Conservation (phyloP, 2,797 vertebrate species). For the Balearica regulorum region DNA sequence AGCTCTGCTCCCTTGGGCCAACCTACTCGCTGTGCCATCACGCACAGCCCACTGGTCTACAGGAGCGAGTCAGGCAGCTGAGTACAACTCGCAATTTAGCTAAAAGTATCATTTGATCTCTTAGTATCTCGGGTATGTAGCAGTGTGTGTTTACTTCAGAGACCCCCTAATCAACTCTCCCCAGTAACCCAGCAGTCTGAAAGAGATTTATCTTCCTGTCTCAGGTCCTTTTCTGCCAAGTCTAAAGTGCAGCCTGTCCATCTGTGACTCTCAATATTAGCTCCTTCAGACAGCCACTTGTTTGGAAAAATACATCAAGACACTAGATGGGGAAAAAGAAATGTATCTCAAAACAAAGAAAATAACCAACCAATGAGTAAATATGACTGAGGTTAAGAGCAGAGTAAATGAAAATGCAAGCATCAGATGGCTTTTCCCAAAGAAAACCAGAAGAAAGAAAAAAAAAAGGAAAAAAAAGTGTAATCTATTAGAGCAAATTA, state of each 20-base stretch:
- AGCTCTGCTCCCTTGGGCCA: background rate
- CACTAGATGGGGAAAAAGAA: background rate
- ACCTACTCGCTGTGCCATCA: background rate
- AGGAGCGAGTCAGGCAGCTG: background rate
- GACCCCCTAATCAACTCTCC: background rate
- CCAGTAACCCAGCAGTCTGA: background rate
- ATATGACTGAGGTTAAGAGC: background rate
- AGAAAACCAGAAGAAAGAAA: background rate
- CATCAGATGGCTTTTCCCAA: background rate
- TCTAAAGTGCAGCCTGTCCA: background rate
- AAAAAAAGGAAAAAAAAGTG: background rate
- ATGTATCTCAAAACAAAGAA: background rate
- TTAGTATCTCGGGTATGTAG: background rate
- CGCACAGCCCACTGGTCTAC: background rate
- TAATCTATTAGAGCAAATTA: background rate
- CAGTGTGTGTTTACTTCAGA: background rate
- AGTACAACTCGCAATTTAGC: background rate
- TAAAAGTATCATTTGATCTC: background rate
- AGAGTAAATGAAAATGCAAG: background rate
- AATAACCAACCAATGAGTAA: background rate
- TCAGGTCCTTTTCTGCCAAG: background rate
- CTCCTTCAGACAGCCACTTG: background rate
- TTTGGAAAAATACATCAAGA: background rate
- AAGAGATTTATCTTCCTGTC: slow-evolving; percentile 16
- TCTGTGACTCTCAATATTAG: background rate